Percentiles rank a stretch among this genome's conserved stretches.
phyloP scores from a whole-genome alignment of 1,140 invertebrate genomes.

The Caerostris darwini region DNA sequence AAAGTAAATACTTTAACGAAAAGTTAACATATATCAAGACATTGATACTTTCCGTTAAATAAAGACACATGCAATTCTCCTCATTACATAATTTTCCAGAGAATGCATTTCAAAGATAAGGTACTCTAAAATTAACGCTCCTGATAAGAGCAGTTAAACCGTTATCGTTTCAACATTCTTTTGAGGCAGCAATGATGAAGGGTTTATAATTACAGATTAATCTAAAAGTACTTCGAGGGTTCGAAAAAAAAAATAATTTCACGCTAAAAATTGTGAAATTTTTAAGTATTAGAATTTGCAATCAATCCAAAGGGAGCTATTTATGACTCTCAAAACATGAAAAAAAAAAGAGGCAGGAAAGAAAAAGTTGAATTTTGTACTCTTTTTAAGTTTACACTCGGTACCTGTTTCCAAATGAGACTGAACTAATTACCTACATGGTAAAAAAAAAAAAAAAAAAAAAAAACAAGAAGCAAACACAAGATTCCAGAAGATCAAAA shows the following conservation, averaged over 20 bases:
- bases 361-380: background rate
- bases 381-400: background rate
- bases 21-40: too few relatives aligned
- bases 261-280: slow-evolving; percentile 16
- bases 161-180: background rate
- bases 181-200: slow-evolving; percentile 10
- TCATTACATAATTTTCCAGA: too few relatives aligned
- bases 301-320: slow-evolving; percentile 41
- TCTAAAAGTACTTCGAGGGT: background rate
- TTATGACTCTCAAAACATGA: background rate
- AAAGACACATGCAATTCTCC: too few relatives aligned
- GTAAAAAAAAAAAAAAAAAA: too few relatives aligned
- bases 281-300: slow-evolving; percentile 18
- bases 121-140: slow-evolving; percentile 16
- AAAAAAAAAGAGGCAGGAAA: background rate
- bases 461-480: slow-evolving; percentile 26
- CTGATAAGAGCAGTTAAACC: background rate
- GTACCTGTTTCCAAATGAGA: slow-evolving; percentile 40
- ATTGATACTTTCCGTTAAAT: too few relatives aligned
- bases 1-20: too few relatives aligned
- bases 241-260: slow-evolving; percentile 13
- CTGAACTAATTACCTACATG: slow-evolving; percentile 25
- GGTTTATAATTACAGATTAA: slow-evolving; percentile 23
- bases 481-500: slow-evolving; percentile 58
- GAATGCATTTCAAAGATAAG: slow-evolving; percentile 7